Percentiles rank a stretch among this genome's conserved stretches.
phyloP scores from a whole-genome alignment of 2,888 invertebrate genomes.

The Aromia moschata region DNA sequence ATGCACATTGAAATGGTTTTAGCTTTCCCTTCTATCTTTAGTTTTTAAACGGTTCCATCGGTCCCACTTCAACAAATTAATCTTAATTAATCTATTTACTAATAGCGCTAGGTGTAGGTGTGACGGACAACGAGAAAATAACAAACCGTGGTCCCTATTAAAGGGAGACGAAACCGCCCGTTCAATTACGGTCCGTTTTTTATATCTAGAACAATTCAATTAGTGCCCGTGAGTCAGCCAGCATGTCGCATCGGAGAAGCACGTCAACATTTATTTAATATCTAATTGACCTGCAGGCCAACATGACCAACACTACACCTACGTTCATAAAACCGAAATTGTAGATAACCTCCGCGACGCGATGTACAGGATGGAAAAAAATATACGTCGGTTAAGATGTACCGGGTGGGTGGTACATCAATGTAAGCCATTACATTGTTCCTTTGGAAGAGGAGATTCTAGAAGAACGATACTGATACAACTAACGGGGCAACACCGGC shows the following conservation, averaged over 20 bases:
- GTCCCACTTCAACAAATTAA: conserved; percentile 1
- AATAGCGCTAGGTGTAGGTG: not conserved
- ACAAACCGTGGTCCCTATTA: not conserved
- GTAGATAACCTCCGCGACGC: conserved; percentile 26
- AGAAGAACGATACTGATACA: too few species aligned
- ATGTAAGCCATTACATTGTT: too few species aligned
- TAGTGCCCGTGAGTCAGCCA: conserved; percentile 42
- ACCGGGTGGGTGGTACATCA: too few species aligned
- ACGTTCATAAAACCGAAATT: conserved; percentile 49
- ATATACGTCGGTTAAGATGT: too few species aligned
- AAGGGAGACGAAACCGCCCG: conserved; percentile 11
- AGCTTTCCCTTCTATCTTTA: too few species aligned
- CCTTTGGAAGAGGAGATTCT: too few species aligned
- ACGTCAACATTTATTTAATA: conserved; percentile 59
- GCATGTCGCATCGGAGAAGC: conserved; percentile 48
- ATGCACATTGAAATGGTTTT: too few species aligned
- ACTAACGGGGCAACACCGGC: too few species aligned
- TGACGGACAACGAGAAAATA: not conserved
- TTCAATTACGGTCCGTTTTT: conserved; percentile 38
- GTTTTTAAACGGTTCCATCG: too few species aligned
- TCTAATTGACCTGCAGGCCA: conserved; percentile 64
- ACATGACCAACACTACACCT: conserved; percentile 60
- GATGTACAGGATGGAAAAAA: not conserved
- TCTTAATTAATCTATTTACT: not conserved
- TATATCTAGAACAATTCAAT: conserved; percentile 42